Evolutionary conservation across 1,140 invertebrate genomes (phyloP), one percentile per base, ranked within the genome.

Genomic region (Phthorimaea operculella): DNA sequence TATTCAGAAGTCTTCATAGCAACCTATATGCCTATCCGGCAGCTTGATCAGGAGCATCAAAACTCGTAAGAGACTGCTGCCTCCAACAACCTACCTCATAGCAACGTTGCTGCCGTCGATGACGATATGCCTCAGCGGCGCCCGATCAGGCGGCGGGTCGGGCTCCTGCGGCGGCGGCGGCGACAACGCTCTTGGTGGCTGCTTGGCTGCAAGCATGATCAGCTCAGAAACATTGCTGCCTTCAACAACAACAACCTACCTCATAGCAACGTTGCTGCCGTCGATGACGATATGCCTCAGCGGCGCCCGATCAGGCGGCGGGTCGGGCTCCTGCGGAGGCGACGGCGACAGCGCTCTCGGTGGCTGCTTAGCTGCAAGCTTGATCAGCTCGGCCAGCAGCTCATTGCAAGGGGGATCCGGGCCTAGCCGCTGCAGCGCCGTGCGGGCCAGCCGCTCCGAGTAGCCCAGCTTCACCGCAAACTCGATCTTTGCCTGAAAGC

Each of bases 91-190:
- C n/a, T n/a, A 95, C 94, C 91, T 96, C 94, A 98, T 97, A 16
- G 97, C 97, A 21, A 99, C 95, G 85, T 99, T 99, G 77, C 96
- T 97, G 58, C 97, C 97, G 87, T 99, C 97, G 54, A 99, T 96
- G 39, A 99, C 96, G 59, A 99, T 93, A 33, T 93, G 93, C 45
- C 96, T 86, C 18, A 98, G 81, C 10, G 76, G 72, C n/a, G 82
- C 72, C n/a, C 77, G 55, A 15, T 79, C 74, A 4, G 69, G 64
- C 3, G 70, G 61, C 5, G 66, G 72, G 12, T 79, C 75, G 9
- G 79, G 71, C 39, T 78, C 77, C 1, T 61, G n/a, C 0, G 60
- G 67, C 6, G 61, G 68, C 42, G 78, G 62, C 8, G 79, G 74
- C 0, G 84, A 74, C 47, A 69, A 60, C 39, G 71, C 60, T 9